Conservation (phyloP, 2,888 invertebrate species). For the Patella depressa region DNA sequence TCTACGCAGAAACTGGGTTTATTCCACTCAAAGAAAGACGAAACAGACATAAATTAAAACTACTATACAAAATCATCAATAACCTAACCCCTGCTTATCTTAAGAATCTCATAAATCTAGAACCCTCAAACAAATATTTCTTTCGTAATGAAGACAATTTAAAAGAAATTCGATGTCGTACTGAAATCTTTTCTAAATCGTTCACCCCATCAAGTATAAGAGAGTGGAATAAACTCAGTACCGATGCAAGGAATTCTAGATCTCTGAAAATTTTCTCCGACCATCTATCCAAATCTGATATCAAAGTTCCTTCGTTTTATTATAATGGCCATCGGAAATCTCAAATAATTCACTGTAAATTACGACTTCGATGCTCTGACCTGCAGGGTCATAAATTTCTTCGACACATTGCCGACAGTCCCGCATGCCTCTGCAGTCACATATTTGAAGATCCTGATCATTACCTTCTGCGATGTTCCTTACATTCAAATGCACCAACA, state of each 20-base stretch:
- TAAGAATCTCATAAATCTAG: background rate
- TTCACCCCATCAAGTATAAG: too few species aligned
- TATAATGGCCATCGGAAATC: background rate
- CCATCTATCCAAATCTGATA: too few species aligned
- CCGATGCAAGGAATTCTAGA: too few species aligned
- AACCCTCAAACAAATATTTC: too few species aligned
- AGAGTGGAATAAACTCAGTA: too few species aligned
- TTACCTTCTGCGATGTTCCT: background rate
- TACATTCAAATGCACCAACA: too few species aligned
- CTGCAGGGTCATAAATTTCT: background rate
- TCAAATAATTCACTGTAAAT: background rate
- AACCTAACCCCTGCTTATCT: background rate
- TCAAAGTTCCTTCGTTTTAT: background rate
- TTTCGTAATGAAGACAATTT: background rate
- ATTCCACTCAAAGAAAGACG: slow-evolving; percentile 5
- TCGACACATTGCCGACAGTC: background rate
- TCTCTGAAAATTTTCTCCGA: too few species aligned
- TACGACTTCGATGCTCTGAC: background rate
- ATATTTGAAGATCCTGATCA: background rate
- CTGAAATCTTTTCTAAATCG: too few species aligned
- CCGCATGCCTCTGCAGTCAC: background rate
- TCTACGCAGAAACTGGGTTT: background rate
- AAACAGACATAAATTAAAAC: background rate
- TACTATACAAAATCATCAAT: slow-evolving; percentile 1
- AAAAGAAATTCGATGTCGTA: too few species aligned